Evolutionary conservation across 2,888 invertebrate genomes (phyloP), one percentile per base, ranked within the genome.

Genomic region (Meteorus colon): DNA sequence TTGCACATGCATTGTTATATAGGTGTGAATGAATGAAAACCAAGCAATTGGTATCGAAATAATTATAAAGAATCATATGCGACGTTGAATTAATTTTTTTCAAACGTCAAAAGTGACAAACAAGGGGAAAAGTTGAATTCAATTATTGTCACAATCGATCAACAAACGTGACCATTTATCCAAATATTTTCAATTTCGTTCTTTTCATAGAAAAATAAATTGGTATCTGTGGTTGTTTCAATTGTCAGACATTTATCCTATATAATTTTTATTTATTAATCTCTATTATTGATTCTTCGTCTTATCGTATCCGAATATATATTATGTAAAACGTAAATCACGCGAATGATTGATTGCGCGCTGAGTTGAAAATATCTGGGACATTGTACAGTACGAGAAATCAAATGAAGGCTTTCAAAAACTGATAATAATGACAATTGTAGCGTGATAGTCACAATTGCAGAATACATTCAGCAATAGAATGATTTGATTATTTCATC

Each of bases 291-390:
- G 34, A 60, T 27, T 41, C 29, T 70, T 55, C 31, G 45, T 59
- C 59, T 70, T 70, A 60, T 70, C 70, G 37, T 60, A 31, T 60
- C 34, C 4, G n/a, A n/a, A 19, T 41, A 41, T 41, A 41, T 2
- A 41, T 48, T 37, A 41, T 60, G 60, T 60, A 45, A 27, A 71
- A 37, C 37, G 60, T 34, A 60, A 16, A 31, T 55, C 60, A 24
- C 24, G 59, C 29, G 60, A 37, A 60, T 71, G 62, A 71, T 60
- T 71, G 70, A 67, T 67, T 27, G n/a, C 10, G 55, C 19, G 55
- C 8, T 41, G 59, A 71, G 60, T 62, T n/a, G 45, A 71, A 72
- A 29, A 45, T 72, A 71, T 71, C 45, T 71, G 62, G 71, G 45
- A 71, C 71, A 71, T 27, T 34, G 48, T 34, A 41, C 34, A 12